A percentile compares a stretch with the other conserved stretches of the same genome.
These are phyloP conservation scores for Tachycineta bicolor DNA, from an alignment of 2,113 vertebrate genomes.

Conservation along the genomic window DNA sequence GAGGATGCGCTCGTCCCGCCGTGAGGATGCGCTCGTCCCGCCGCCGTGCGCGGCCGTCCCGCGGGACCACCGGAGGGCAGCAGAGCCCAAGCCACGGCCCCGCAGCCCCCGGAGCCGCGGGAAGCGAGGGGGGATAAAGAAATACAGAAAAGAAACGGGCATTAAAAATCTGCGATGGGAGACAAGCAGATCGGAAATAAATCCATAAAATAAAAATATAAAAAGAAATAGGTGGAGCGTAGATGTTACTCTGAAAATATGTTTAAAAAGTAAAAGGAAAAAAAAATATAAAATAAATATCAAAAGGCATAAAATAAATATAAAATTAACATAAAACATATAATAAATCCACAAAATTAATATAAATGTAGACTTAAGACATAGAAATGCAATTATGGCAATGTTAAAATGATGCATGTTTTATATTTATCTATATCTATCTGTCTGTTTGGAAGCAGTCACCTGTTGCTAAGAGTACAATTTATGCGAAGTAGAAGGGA, in stretches of 20 bases:
- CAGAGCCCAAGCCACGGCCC: slow-evolving; percentile 31
- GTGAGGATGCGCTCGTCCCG: fast-evolving
- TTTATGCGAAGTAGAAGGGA: not conserved
- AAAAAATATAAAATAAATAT: not conserved
- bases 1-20: too few species aligned
- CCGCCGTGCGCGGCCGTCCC: not conserved
- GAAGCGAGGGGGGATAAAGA: not conserved
- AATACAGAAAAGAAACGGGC: not conserved
- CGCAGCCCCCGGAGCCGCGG: fast-evolving
- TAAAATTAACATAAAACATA: not conserved
- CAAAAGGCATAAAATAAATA: not conserved
- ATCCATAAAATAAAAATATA: not conserved
- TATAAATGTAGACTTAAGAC: not conserved
- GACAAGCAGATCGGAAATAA: not conserved
- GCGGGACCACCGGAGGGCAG: slow-evolving; percentile 68
- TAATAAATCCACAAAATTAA: not conserved
- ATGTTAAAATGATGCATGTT: fast-evolving
- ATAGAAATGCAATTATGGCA: fast-evolving
- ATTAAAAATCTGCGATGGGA: too few species aligned
- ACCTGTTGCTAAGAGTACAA: not conserved
- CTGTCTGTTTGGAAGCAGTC: not conserved
- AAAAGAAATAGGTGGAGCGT: not conserved
- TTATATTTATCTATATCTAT: not conserved
- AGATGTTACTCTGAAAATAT: not conserved
- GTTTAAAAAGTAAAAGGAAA: not conserved